Conservation (phyloP, 2,797 vertebrate species). For the Buceros bicornis region DNA sequence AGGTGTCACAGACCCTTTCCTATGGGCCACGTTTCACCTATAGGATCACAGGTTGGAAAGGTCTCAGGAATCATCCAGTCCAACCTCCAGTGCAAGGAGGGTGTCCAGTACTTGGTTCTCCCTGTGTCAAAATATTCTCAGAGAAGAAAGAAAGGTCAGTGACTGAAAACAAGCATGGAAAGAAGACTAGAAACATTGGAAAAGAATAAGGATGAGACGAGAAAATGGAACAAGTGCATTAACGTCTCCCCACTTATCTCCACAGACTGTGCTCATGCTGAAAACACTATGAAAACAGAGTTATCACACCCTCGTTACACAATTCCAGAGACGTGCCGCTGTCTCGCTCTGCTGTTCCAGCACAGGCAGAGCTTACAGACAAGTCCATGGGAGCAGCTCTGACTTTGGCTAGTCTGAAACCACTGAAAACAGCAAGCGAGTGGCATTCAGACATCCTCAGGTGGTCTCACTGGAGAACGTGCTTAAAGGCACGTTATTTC, state of each 20-base stretch:
- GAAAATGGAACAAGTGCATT: not conserved
- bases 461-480: not conserved
- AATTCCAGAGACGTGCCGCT: not conserved
- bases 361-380: not conserved
- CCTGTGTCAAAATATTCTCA: not conserved
- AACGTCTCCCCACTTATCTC: not conserved
- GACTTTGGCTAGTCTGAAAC: not conserved
- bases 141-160: not conserved
- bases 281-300: not conserved
- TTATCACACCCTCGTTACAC: accelerated
- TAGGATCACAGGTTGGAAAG: accelerated
- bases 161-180: not conserved
- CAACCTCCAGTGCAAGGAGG: not conserved
- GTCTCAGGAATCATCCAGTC: not conserved
- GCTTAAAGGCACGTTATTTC: not conserved
- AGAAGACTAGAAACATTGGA: not conserved
- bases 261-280: not conserved
- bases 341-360: not conserved
- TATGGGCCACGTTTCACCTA: accelerated
- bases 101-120: not conserved
- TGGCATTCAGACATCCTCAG: not conserved
- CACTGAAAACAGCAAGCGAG: accelerated
- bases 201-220: not conserved
- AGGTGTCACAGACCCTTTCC: accelerated
- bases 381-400: not conserved